Percentiles rank a stretch among this genome's conserved stretches.
phyloP scores from a whole-genome alignment of 2,888 invertebrate species.

The Herminia tarsipennalis region DNA sequence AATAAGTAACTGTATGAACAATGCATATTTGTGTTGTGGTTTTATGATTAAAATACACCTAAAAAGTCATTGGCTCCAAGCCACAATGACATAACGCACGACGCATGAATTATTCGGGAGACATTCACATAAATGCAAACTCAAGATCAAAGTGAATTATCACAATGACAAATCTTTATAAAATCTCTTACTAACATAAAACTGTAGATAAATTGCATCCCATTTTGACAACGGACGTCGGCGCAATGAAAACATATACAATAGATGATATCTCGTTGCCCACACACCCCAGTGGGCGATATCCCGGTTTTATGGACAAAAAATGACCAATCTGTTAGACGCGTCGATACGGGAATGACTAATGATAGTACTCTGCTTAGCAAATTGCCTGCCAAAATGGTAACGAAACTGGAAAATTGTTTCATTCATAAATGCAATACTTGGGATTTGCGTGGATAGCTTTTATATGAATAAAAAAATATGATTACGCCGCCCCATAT shows the following conservation, averaged over 20 bases:
- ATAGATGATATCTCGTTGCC: slow-evolving; percentile 53
- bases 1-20: not conserved
- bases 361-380: slow-evolving; percentile 74
- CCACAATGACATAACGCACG: too few species aligned
- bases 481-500: slow-evolving; percentile 67
- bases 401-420: slow-evolving; percentile 82
- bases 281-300: slow-evolving; percentile 62
- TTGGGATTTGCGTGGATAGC: slow-evolving; percentile 70
- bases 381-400: slow-evolving; percentile 80
- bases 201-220: slow-evolving; percentile 38
- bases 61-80: too few species aligned
- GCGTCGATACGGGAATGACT: slow-evolving; percentile 79
- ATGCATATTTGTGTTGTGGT: not conserved
- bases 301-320: slow-evolving; percentile 66
- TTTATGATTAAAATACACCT: too few species aligned
- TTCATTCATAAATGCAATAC: slow-evolving; percentile 80
- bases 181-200: slow-evolving; percentile 32
- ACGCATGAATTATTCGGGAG: too few species aligned
- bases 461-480: slow-evolving; percentile 76
- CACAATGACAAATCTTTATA: slow-evolving; percentile 34
- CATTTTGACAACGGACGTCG: slow-evolving; percentile 41
- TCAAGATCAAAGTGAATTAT: slow-evolving; percentile 31
- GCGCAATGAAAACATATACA: slow-evolving; percentile 41
- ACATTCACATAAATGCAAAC: not conserved
- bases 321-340: slow-evolving; percentile 76